Evolutionary conservation across 2,113 vertebrate species (phyloP).

Genomic region (Uria aalge): DNA sequence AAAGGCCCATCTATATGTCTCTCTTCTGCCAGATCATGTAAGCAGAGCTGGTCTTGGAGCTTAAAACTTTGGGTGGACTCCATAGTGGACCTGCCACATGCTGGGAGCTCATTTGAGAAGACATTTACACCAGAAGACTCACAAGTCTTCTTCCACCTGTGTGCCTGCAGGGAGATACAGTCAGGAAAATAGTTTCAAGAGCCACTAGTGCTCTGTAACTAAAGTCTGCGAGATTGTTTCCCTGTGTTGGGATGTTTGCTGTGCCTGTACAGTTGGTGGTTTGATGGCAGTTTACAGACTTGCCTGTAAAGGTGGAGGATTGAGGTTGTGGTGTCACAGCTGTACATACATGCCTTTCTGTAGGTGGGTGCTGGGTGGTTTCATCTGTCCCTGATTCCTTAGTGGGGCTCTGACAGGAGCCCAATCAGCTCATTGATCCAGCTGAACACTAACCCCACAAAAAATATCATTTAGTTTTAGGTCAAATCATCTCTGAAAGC

Average conservation of each 20-base stretch:
- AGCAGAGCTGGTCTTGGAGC: neutral
- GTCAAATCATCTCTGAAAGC: neutral
- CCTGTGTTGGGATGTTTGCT: neutral
- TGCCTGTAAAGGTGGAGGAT: neutral
- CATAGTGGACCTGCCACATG: neutral
- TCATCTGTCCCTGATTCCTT: neutral
- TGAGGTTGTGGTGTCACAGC: neutral
- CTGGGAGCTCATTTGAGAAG: neutral
- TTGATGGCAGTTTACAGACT: neutral
- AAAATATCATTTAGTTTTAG: neutral
- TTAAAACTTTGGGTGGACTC: neutral
- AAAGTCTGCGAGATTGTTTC: neutral
- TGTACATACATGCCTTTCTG: neutral
- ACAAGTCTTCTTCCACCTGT: neutral
- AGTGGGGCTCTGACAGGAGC: neutral
- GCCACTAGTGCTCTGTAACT: neutral
- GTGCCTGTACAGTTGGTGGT: rapidly evolving
- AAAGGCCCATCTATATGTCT: neutral
- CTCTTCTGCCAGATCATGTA: neutral
- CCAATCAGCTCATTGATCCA: neutral
- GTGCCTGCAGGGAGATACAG: neutral
- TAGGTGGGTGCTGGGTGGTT: neutral
- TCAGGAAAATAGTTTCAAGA: neutral
- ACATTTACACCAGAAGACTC: neutral
- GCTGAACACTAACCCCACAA: neutral